Evolutionary conservation across 2,113 vertebrate genomes (phyloP), one percentile per base, ranked within the genome.

Genomic region (Serinus canaria): DNA sequence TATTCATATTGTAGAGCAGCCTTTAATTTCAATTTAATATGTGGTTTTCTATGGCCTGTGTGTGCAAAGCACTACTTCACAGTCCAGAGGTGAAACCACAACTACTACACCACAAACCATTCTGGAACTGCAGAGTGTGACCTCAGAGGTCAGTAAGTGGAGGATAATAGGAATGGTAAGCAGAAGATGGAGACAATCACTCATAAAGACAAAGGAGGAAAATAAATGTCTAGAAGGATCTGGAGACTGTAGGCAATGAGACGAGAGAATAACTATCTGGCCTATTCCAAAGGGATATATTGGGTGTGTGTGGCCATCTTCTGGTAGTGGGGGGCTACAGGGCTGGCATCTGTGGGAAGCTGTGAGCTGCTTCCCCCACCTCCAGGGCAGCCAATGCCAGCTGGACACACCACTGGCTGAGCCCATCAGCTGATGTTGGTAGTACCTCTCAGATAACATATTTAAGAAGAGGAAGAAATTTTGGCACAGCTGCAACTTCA

Each of bases 81-180:
- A 27, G 82, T 80, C 75, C 88, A 87, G 80, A 53, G 62, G 66
- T 87, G 56, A 96, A 81, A 93, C 86, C 90, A 89, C 83, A 95
- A 79, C 69, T 64, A 8, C 56, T 53, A 15, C 19, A 79, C 88
- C 90, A 92, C 93, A 96, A 92, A 68, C 85, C 66, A 53, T 72
- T 53, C 53, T 84, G 62, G 64, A n/a, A 55, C 49, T 69, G 28
- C 43, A 75, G 20, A 25, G 44, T 37, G 44, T 70, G 56, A 75
- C 52, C 64, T 83, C 73, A 1, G 14, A 87, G 52, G 76, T 94
- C 76, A 89, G 11, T 53, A 56, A 55, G 14, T 56, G 74, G 27
- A 92, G n/a, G 76, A 60, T 60, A 75, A 87, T 11, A 72, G 74
- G 73, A 30, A 55, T 31, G 24, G 62, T 89, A 90, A 84, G 11